Base-by-base conservation (phyloP, 2,113 vertebrate species). In the Philantomba maxwellii region DNA sequence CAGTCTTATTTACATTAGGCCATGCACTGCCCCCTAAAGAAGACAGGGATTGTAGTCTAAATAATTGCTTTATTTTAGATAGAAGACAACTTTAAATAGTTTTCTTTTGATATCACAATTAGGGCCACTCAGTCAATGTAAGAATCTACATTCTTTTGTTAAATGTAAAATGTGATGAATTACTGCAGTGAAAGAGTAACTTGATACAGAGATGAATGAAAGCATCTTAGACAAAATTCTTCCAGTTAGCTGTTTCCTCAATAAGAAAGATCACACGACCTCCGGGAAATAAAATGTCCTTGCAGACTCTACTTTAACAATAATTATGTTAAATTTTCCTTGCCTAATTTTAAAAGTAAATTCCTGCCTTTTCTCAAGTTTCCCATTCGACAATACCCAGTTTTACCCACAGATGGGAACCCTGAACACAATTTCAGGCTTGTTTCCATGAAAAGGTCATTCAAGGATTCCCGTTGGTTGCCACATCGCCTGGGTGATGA, bases 381-480 rank as follows among this genome's bases (percentile, higher is more conserved):
- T 94, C 88, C 75, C 36, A 4, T 45, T 81, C 73, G 87, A 45
- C 55, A 51, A 26, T 39, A 64, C 88, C 87, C 75, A 55, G 19
- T 36, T 49, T 82, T 30, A 33, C 92, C 97, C 96, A 66, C 78
- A 93, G 89, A 73, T 70, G 73, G 86, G 96, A 60, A 70, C 91
- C 70, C 55, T 36, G 73, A 58, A 28, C 60, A 36, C 70, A 58
- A 12, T 23, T 47, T 36, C n/a, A 33, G 25, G 75, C 87, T 89
- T 21, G 8, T 55, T 64, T 62, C 77, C 55, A 2, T 33, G 84
- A 39, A 80, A 89, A 39, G 95, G 94, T 96, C 96, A 89, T 96
- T 64, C 53, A 45, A 66, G 96, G 97, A 88, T 96, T 33, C 90
- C 91, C 19, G 28, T 0, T 47, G 53, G 82, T 87, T 57, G 57